Conservation (phyloP, 2,113 vertebrate genomes). For the Podiceps cristatus region DNA sequence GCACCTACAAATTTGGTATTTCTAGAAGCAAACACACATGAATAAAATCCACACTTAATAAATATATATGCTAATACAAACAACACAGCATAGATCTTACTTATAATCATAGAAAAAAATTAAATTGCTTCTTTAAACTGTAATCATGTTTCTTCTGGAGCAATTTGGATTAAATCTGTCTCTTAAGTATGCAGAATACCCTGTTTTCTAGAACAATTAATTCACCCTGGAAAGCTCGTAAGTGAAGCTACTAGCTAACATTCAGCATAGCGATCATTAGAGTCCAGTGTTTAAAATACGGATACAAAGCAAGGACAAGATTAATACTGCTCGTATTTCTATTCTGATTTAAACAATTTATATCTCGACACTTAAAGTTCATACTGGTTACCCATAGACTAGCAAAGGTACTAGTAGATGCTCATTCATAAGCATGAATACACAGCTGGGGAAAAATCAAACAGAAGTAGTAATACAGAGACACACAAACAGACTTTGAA, state of each 20-base stretch:
- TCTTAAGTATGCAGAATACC: neutral
- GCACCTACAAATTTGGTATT: neutral
- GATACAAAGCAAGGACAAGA: neutral
- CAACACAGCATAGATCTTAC: neutral
- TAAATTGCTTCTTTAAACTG: neutral
- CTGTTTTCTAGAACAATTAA: neutral
- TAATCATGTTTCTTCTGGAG: neutral
- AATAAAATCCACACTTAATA: neutral
- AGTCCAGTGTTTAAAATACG: neutral
- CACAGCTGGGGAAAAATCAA: neutral
- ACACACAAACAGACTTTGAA: neutral
- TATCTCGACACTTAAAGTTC: neutral
- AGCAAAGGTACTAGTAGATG: neutral
- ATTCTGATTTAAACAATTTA: neutral
- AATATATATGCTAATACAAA: neutral
- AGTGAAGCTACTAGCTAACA: neutral
- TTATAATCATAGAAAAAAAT: neutral
- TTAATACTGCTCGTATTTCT: neutral
- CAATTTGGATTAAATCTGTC: neutral
- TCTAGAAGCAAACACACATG: neutral
- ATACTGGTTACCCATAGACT: neutral
- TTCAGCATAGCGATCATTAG: neutral
- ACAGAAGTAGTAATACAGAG: neutral
- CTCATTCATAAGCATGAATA: neutral
- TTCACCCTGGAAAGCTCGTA: neutral